Evolutionary conservation across 2,797 vertebrate genomes (phyloP), one percentile per base, ranked within the genome.

Genomic region (Lepilemur septentrionalis): DNA sequence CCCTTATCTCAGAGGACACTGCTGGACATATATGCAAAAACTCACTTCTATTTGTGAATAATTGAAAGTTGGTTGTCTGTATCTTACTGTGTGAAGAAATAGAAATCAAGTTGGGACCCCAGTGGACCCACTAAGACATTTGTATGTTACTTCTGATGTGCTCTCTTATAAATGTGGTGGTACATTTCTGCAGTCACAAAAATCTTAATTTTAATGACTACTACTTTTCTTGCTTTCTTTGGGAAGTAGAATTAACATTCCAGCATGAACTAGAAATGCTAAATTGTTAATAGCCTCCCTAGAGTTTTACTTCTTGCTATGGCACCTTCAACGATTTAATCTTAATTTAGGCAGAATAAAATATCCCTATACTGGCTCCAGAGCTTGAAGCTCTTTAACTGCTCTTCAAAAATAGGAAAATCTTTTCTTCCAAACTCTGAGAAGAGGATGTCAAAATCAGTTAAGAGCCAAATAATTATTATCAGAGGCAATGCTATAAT

Each of bases 231-330:
- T 2, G 0, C 61, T 55, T 82, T 83, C 93, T 94, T 65, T 73
- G 80, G 75, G 35, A 96, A 78, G 90, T 61, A 20, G 84, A 73
- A 85, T 97, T 93, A 86, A 82, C 65, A 69, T 75, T 96, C 48
- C 7, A 38, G 76, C 43, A 1, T 65, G 87, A 73, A 67, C 93
- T 79, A 55, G 92, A 85, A 52, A 65, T 43, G 76, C 76, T 96
- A 11, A 85, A 38, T 89, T 84, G 91, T 95, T 94, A 95, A 81
- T 88, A 63, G 38, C 90, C 55, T 94, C 87, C 84, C 90, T 83
- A 46, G 89, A 82, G 92, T 57, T 85, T 83, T 61, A 5, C 79
- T 69, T 89, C 82, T 48, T 48, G 55, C 32, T 22, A 70, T 69
- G 83, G 90, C 55, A 63, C 69, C 69, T 82, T 57, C 84, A 82